A percentile compares a stretch with the other conserved stretches of the same genome.
These are phyloP conservation scores for Acanthopagrus latus DNA, from an alignment of 2,797 vertebrate genomes.

Conservation along the genomic window DNA sequence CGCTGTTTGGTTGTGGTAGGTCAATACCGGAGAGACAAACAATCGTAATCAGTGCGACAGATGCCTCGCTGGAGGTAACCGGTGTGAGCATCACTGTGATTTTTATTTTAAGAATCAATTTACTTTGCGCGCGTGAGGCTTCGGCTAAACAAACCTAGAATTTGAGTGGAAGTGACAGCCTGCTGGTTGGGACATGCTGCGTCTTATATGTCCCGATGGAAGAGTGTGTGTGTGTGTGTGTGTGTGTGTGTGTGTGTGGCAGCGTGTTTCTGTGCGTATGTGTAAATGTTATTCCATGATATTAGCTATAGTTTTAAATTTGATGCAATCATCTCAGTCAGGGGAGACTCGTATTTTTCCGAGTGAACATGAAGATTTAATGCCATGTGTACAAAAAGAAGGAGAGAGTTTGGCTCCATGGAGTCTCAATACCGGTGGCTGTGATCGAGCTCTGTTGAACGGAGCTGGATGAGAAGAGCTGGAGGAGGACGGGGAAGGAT, in stretches of 20 bases:
- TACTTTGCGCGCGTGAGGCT: slow-evolving; percentile 40
- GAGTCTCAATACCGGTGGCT: too few species aligned
- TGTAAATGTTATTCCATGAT: background rate
- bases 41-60: slow-evolving; percentile 53
- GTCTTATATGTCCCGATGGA: slow-evolving; percentile 29
- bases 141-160: slow-evolving; percentile 31
- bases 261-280: background rate
- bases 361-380: too few species aligned
- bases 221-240: slow-evolving; percentile 1
- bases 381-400: too few species aligned
- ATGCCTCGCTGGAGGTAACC: slow-evolving; percentile 31
- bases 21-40: slow-evolving; percentile 60
- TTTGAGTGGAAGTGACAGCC: slow-evolving; percentile 52
- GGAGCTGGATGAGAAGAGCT: too few species aligned
- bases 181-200: slow-evolving; percentile 39
- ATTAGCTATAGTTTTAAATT: background rate
- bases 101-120: slow-evolving; percentile 57
- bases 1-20: slow-evolving; percentile 12
- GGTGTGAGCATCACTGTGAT: slow-evolving; percentile 42
- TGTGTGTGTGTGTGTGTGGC: background rate
- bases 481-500: too few species aligned
- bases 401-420: too few species aligned
- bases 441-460: too few species aligned
- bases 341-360: too few species aligned
- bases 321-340: background rate